These are phyloP conservation scores for Octodon degus DNA, from an alignment of 2,113 vertebrate species.

Conservation along the genomic window DNA sequence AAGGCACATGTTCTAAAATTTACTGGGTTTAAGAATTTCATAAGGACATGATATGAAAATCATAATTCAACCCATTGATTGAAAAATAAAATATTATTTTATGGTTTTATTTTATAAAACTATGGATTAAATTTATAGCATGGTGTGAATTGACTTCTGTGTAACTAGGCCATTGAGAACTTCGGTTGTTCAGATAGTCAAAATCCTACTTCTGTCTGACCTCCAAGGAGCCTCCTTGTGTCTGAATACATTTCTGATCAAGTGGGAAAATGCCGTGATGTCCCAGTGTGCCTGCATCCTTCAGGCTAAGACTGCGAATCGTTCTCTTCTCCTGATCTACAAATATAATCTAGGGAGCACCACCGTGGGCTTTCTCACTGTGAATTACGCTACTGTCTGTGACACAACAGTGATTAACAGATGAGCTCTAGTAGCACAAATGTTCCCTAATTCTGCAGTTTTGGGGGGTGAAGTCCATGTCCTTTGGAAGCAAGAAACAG, in stretches of 20 bases:
- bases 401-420: background rate
- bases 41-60: background rate
- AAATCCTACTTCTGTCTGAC: background rate
- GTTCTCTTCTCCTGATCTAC: background rate
- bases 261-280: background rate
- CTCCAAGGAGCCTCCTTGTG: background rate
- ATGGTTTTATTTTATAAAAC: background rate
- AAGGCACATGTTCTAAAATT: background rate
- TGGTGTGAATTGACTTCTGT: background rate
- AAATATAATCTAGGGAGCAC: too few species aligned
- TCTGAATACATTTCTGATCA: background rate
- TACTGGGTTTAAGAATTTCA: background rate
- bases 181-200: background rate
- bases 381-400: background rate
- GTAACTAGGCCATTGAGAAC: background rate
- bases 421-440: background rate
- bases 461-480: background rate
- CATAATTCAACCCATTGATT: background rate
- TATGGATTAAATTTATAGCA: background rate
- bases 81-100: background rate
- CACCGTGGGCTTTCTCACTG: background rate
- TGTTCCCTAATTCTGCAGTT: background rate
- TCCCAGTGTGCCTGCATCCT: background rate
- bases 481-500: background rate
- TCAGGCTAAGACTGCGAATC: background rate